These are phyloP conservation scores for Xerus rutilus DNA, from an alignment of 2,797 vertebrate genomes.

Conservation along the genomic window DNA sequence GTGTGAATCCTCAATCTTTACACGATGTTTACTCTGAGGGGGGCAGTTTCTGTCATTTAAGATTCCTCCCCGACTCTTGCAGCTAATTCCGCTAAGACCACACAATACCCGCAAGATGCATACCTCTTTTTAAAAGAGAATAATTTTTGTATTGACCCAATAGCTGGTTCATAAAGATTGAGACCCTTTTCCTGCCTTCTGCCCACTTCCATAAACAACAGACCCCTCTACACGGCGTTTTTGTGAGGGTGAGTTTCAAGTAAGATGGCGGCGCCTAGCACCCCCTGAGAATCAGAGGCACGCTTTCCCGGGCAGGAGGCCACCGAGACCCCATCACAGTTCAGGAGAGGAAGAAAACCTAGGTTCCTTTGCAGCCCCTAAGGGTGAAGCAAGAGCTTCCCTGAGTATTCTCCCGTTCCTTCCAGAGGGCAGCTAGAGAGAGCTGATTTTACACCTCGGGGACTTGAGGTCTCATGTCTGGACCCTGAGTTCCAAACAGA, in stretches of 20 bases:
- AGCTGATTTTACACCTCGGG: background rate
- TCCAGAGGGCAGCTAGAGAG: background rate
- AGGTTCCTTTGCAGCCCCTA: background rate
- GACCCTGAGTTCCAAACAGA: background rate
- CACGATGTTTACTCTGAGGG: background rate
- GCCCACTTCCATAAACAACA: background rate
- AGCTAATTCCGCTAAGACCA: background rate
- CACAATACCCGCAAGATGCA: background rate
- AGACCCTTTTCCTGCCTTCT: background rate
- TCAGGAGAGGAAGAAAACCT: background rate
- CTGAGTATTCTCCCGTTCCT: background rate
- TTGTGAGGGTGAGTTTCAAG: slow-evolving; percentile 19
- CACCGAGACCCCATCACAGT: background rate
- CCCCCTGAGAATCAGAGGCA: background rate
- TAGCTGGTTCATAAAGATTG: background rate
- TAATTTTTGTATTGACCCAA: background rate
- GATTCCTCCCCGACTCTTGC: background rate
- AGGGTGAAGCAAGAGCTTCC: background rate
- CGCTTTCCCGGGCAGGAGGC: background rate
- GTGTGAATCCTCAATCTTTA: background rate
- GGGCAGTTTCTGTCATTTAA: background rate
- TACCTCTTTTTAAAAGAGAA: background rate
- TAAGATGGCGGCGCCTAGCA: slow-evolving; percentile 76
- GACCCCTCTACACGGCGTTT: background rate
- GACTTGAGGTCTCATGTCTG: background rate